Conservation (phyloP, 2,888 invertebrate species). For the Macrostomum cliftonense region DNA sequence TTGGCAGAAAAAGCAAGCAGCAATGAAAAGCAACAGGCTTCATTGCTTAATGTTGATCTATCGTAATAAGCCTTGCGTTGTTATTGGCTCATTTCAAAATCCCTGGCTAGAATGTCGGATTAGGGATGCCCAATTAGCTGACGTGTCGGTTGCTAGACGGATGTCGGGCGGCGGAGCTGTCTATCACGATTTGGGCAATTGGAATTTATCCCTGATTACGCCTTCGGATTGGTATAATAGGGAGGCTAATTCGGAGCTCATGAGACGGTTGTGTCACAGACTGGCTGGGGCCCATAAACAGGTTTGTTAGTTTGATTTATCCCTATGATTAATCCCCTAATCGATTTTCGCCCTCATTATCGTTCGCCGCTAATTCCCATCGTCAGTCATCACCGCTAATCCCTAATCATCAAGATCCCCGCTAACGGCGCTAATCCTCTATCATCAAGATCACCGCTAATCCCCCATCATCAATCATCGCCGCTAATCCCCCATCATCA, state of each 20-base stretch:
- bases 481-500: too few relatives aligned
- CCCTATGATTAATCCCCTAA: constrained; percentile 1
- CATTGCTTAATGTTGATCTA: constrained; percentile 65
- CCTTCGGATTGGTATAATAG: neutral
- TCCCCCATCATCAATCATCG: too few relatives aligned
- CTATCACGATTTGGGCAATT: constrained; percentile 67
- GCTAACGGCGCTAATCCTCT: too few relatives aligned
- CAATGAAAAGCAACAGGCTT: constrained; percentile 58
- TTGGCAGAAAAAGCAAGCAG: constrained; percentile 46
- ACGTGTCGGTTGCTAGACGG: constrained; percentile 60
- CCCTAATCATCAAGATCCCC: too few relatives aligned
- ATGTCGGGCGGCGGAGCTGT: constrained; percentile 89
- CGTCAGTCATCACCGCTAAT: too few relatives aligned
- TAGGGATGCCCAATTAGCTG: constrained; percentile 46
- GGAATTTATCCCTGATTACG: constrained; percentile 17
- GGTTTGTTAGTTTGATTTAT: constrained; percentile 8
- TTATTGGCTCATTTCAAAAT: constrained; percentile 87
- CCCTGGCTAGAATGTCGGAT: constrained; percentile 80
- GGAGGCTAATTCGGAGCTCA: too few relatives aligned
- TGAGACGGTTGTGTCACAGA: too few relatives aligned
- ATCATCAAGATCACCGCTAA: too few relatives aligned
- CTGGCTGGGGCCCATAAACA: neutral
- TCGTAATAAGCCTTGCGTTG: constrained; percentile 79
- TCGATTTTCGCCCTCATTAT: too few relatives aligned
- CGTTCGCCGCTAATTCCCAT: too few relatives aligned